These are phyloP conservation scores for Sarcoramphus papa DNA, from an alignment of 2,797 vertebrate species.

Conservation along the genomic window DNA sequence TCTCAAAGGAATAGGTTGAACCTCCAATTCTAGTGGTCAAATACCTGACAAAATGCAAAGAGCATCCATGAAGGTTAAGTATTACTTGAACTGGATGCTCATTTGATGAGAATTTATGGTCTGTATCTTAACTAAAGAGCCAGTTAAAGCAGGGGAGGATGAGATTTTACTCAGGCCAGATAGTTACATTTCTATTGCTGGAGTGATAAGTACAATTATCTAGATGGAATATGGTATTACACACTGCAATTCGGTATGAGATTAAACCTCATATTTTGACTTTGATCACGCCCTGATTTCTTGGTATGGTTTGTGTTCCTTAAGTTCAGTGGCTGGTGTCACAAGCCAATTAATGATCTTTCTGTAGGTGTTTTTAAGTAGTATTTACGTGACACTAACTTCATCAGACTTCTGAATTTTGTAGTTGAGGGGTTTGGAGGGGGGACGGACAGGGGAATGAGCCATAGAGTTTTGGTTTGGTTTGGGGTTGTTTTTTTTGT, in stretches of 20 bases:
- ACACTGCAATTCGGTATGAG: background rate
- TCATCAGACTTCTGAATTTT: background rate
- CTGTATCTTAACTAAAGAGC: background rate
- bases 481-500: background rate
- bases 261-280: background rate
- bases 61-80: background rate
- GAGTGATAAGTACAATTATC: background rate
- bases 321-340: background rate
- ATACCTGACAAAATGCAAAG: background rate
- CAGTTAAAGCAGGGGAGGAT: background rate
- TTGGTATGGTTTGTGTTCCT: background rate
- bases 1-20: background rate
- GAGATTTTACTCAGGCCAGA: background rate
- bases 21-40: background rate
- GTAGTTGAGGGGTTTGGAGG: too few species aligned
- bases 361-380: background rate
- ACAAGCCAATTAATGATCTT: background rate
- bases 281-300: background rate
- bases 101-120: background rate
- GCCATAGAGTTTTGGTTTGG: too few species aligned
- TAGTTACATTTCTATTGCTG: background rate
- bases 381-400: background rate
- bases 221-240: background rate
- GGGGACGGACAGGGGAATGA: too few species aligned
- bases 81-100: background rate